A percentile compares a stretch with the other conserved stretches of the same genome.
phyloP scores from a whole-genome alignment of 2,888 invertebrate genomes.

The Callyntrura sp. region DNA sequence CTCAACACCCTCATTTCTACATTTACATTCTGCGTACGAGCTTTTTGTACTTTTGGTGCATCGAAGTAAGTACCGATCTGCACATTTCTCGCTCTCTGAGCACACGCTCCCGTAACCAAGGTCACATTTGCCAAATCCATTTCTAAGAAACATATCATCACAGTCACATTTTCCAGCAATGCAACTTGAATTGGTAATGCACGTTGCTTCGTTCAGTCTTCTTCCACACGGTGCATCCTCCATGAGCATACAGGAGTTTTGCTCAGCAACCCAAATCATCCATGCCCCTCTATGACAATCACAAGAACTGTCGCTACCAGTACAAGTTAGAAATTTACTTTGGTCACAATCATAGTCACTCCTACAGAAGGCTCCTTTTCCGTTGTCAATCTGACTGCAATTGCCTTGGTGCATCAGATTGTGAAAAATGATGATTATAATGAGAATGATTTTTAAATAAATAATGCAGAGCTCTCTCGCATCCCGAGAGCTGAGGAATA shows the following conservation, averaged over 20 bases:
- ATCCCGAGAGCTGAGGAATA: neutral
- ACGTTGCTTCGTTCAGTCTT: neutral
- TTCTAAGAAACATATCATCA: conserved; percentile 48
- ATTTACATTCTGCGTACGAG: conserved; percentile 26
- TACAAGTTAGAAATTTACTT: conserved; percentile 41
- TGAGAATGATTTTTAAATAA: neutral
- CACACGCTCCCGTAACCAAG: conserved; percentile 46
- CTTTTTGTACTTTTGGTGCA: neutral
- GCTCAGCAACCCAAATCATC: conserved; percentile 21
- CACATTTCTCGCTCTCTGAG: conserved; percentile 45
- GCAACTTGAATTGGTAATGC: conserved; percentile 56
- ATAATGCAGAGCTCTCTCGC: neutral
- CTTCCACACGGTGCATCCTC: conserved; percentile 33
- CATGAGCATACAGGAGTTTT: conserved; percentile 16
- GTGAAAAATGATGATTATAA: conserved; percentile 12
- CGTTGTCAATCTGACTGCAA: neutral
- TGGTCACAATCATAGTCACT: conserved; percentile 17
- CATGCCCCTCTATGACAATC: conserved; percentile 12
- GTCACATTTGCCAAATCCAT: conserved; percentile 33
- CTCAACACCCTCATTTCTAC: conserved; percentile 51
- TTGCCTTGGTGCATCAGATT: neutral
- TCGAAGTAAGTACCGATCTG: conserved; percentile 17
- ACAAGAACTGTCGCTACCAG: neutral
- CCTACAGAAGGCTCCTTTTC: neutral
- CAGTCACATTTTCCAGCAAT: conserved; percentile 40